Conservation (phyloP, 1,140 invertebrate genomes). For the Camponotus pennsylvanicus region DNA sequence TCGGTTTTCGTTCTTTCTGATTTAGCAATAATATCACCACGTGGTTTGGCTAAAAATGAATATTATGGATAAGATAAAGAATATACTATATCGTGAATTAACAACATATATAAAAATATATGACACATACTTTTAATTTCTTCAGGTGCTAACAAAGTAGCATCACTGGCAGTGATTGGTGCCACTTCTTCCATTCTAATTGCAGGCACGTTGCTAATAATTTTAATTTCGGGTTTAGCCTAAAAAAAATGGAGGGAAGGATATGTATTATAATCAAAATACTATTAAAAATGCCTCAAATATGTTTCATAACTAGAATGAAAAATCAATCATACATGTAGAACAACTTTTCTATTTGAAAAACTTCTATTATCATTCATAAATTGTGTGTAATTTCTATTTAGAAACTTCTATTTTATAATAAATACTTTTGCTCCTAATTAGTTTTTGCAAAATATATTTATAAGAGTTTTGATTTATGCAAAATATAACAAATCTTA, state of each 20-base stretch:
- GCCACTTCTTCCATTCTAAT: slow-evolving; percentile 98
- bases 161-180: slow-evolving; percentile 94
- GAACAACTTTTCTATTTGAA: background rate
- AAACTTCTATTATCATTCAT: background rate
- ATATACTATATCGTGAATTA: background rate
- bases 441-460: background rate
- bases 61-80: slow-evolving; percentile 27
- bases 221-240: slow-evolving; percentile 94
- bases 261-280: background rate
- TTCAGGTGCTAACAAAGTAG: slow-evolving; percentile 96
- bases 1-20: slow-evolving; percentile 94
- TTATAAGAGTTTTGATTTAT: background rate
- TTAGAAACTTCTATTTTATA: background rate
- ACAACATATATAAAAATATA: slow-evolving; percentile 23
- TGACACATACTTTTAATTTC: slow-evolving; percentile 92
- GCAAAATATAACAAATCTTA: slow-evolving; percentile 81
- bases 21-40: slow-evolving; percentile 92
- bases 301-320: background rate
- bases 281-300: background rate
- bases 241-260: slow-evolving; percentile 80
- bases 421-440: slow-evolving; percentile 5
- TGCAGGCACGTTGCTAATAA: slow-evolving; percentile 96
- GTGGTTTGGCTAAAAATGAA: slow-evolving; percentile 89
- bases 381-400: background rate
- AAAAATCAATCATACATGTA: background rate